Evolutionary conservation across 2,888 invertebrate genomes (phyloP), one percentile per base, ranked within the genome.

Genomic region (Romanomermis culicivorax): DNA sequence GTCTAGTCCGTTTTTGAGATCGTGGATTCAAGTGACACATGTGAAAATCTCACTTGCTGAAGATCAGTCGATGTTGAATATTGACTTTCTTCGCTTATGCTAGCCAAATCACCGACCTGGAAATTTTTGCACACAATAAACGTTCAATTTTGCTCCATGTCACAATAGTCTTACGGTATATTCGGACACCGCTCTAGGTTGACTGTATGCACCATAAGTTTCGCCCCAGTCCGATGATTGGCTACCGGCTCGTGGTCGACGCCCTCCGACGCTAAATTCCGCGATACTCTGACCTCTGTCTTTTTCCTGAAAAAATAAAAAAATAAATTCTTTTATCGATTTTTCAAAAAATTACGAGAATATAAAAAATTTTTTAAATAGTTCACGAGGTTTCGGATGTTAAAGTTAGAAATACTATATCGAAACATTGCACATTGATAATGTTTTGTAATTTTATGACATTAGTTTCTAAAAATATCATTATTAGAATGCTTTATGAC

Each of bases 201-300:
- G 54, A 25, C 54, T 55, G 42, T n/a, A 50, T 11, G 49, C 23
- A 20, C 50, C 45, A 14, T 29, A 3, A 24, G 53, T 54, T 17
- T 56, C 45, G 2, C 52, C 49, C 49, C 49, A 54, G 24, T 54
- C 50, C 42, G 54, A 54, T 26, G 36, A 36, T 7, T 17, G 11
- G 7, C 7, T 36, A 11, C 11, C 36, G 23, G 23, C 54, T 29
- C 24, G 48, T 20, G 29, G 27, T 29, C 20, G 29, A n/a, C 49
- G n/a, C 50, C 59, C 57, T 11, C 62, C 64, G 53, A 68, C 67
- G 4, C 67, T 65, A 59, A 68, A 65, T 51, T 65, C 66, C 24
- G 62, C 64, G 14, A 65, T 61, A 54, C 65, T 68, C 55, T 68
- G 66, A 25, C 63, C 67, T 7, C 65, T 59, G 51, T 68, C 68